A percentile compares a stretch with the other conserved stretches of the same genome.
Conservation (phyloP, 1,140 invertebrate genomes). For the Parasteatoda tepidariorum region DNA sequence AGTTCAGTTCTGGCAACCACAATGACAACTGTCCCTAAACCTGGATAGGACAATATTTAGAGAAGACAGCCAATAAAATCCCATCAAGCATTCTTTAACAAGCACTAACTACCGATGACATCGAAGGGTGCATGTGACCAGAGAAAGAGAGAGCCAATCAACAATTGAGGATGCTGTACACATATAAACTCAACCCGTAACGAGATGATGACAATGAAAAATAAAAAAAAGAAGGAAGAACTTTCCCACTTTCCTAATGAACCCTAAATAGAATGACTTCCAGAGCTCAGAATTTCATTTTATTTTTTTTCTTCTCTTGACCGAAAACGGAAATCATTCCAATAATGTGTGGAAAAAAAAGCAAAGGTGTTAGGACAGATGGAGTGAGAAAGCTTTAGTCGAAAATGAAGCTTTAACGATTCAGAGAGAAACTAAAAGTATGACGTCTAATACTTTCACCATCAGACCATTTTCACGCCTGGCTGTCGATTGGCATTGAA, state of each 20-base stretch:
- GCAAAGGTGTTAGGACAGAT: background rate
- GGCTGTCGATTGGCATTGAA: slow-evolving; percentile 3
- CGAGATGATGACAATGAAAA: slow-evolving; percentile 7
- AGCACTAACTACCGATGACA: background rate
- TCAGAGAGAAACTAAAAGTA: slow-evolving; percentile 32
- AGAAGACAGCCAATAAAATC: background rate
- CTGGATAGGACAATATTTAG: background rate
- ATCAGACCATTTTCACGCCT: slow-evolving; percentile 26
- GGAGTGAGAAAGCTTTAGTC: slow-evolving; percentile 10
- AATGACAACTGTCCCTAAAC: slow-evolving; percentile 10
- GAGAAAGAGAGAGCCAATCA: background rate
- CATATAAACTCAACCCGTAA: slow-evolving; percentile 11
- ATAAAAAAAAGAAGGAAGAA: slow-evolving; percentile 1
- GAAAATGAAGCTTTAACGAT: slow-evolving; percentile 47
- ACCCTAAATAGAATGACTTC: slow-evolving; percentile 36
- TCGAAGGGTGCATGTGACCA: background rate
- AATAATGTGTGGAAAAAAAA: background rate
- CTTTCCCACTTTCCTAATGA: slow-evolving; percentile 13
- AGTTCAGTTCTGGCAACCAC: too few species aligned
- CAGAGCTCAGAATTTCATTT: too few species aligned
- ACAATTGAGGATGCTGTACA: background rate
- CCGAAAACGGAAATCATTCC: slow-evolving; percentile 39
- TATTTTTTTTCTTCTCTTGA: background rate
- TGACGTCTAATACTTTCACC: background rate
- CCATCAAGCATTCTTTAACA: background rate